These are phyloP conservation scores for Ambastaia sidthimunki DNA, from an alignment of 2,797 vertebrate species.

Conservation along the genomic window DNA sequence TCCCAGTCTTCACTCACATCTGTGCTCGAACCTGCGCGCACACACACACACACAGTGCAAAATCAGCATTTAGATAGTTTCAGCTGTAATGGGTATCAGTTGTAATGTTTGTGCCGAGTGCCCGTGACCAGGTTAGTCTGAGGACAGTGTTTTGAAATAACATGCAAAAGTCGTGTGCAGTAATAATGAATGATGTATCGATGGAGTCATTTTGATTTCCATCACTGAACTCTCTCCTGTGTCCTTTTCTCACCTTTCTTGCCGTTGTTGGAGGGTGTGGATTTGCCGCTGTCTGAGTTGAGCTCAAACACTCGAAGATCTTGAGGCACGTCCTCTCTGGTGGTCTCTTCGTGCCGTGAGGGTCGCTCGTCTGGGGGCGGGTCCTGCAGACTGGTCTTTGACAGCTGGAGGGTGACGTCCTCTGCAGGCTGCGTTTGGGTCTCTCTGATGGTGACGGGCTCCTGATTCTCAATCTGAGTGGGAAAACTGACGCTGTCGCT, in stretches of 20 bases:
- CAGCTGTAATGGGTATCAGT: too few species aligned
- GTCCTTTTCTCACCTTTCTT: conserved; percentile 87
- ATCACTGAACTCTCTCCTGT: not conserved
- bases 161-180: too few species aligned
- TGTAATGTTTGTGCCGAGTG: too few species aligned
- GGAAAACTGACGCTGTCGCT: conserved; percentile 90
- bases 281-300: conserved; percentile 97
- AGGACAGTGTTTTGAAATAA: too few species aligned
- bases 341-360: conserved; percentile 1
- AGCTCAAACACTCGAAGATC: conserved; percentile 96
- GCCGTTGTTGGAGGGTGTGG: conserved; percentile 96
- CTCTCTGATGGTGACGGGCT: conserved; percentile 24
- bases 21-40: conserved; percentile 86
- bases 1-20: conserved; percentile 99
- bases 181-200: too few species aligned
- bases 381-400: conserved; percentile 73
- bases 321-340: conserved; percentile 85
- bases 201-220: too few species aligned
- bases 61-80: too few species aligned
- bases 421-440: conserved; percentile 13
- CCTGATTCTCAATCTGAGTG: conserved; percentile 84
- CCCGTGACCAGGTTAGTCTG: too few species aligned
- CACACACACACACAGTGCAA: too few species aligned
- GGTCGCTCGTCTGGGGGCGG: conserved; percentile 27
- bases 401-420: conserved; percentile 75